phyloP scores from a whole-genome alignment of 2,113 vertebrate genomes.

The Pomatostomus ruficeps region DNA sequence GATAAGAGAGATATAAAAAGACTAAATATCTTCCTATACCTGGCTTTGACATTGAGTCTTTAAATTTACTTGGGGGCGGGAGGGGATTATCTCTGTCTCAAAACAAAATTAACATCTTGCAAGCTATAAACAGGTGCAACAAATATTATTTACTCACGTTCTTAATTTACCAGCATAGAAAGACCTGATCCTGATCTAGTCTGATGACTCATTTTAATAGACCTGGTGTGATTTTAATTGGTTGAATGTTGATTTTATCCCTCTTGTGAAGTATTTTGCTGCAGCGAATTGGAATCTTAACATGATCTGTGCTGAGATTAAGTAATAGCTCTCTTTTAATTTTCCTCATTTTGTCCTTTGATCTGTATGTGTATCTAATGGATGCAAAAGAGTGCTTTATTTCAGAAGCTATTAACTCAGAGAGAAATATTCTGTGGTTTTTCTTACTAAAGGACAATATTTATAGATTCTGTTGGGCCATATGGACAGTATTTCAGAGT shows the following conservation, averaged over 20 bases:
- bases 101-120: not conserved
- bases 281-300: not conserved
- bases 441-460: not conserved
- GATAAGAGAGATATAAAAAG: not conserved
- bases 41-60: not conserved
- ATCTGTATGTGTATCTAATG: not conserved
- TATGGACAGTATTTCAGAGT: not conserved
- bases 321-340: not conserved
- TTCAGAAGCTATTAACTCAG: not conserved
- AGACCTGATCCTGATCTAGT: not conserved
- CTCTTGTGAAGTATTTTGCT: not conserved
- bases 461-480: not conserved
- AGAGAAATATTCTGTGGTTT: not conserved
- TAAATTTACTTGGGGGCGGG: not conserved
- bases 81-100: not conserved
- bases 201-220: not conserved
- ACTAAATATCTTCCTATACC: not conserved
- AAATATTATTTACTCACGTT: not conserved
- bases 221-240: not conserved
- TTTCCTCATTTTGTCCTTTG: not conserved
- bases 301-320: not conserved
- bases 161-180: not conserved
- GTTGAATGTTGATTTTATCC: not conserved
- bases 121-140: not conserved
- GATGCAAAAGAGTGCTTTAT: not conserved